Evolutionary conservation across 2,797 vertebrate species (phyloP).

Genomic region (Falco peregrinus): DNA sequence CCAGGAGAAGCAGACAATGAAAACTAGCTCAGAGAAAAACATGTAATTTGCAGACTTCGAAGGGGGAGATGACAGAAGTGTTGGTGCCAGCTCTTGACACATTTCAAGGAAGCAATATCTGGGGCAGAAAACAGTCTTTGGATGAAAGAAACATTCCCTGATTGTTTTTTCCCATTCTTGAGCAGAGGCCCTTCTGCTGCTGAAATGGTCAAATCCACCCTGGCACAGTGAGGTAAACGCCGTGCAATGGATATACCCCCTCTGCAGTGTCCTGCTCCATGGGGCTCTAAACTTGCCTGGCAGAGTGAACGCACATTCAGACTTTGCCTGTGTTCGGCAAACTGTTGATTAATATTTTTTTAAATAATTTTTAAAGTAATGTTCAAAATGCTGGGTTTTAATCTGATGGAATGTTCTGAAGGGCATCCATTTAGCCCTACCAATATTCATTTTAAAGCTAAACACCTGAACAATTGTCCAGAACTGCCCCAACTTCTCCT

Average conservation of each 20-base stretch:
- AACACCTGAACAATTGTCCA: background rate
- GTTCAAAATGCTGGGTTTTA: background rate
- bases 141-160: background rate
- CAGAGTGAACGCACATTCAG: background rate
- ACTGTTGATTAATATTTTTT: background rate
- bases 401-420: background rate
- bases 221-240: background rate
- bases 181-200: background rate
- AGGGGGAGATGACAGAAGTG: background rate
- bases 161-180: background rate
- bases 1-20: background rate
- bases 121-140: background rate
- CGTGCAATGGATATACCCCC: rapidly evolving
- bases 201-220: background rate
- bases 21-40: background rate
- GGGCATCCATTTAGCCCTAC: background rate
- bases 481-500: background rate
- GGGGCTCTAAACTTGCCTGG: background rate
- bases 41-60: background rate
- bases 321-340: background rate
- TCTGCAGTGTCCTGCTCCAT: background rate
- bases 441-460: background rate
- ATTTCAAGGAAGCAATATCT: background rate
- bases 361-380: background rate
- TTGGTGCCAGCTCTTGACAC: background rate